Base-by-base conservation (phyloP, 2,888 invertebrate genomes). In the Blera fallax region DNA sequence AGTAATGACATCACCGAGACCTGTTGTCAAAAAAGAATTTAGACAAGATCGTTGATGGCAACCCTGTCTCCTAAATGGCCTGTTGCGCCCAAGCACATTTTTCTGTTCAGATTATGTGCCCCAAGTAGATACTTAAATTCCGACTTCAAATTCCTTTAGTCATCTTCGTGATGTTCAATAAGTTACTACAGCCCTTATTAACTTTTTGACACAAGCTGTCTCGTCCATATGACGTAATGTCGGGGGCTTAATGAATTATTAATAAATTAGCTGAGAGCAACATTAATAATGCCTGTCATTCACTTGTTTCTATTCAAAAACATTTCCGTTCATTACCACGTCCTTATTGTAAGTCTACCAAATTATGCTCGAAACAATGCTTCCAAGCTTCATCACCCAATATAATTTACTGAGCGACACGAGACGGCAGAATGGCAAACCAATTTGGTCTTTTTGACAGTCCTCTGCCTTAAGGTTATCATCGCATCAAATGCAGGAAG, bases 401-500 rank as follows among this genome's bases (percentile, higher is more conserved):
- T 5, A 37, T 21, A 7, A 24, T 24, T 8, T 24, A 58, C 21
- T n/a, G 6, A 21, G 2, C 3, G 40, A n/a, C 5, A n/a, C n/a
- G n/a, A n/a, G 5, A 24, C 24, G 24, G 4, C 54, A 10, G 5
- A 6, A 48, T 0, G 3, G 48, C 21, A 21, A 14, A 48, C n/a
- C 48, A 37, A 16, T 8, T 37, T 29, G 40, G 4, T 43, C 40
- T 32, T 40, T 73, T 43, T 73, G 62, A 73, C 40, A 62, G 40
- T 11, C 4, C 3, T 4, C 16, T 54, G 3, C 14, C 52, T 18
- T 48, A 52, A 29, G 27, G 32, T 32, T 21, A 10, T 48, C 21
- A 37, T n/a, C 24, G 24, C n/a, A 40, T 64, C 43, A 60, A 27
- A 52, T 54, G 21, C 29, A 24, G n/a, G 37, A 6, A 70, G 54